phyloP scores from a whole-genome alignment of 2,113 vertebrate species.

The Gadus chalcogrammus region DNA sequence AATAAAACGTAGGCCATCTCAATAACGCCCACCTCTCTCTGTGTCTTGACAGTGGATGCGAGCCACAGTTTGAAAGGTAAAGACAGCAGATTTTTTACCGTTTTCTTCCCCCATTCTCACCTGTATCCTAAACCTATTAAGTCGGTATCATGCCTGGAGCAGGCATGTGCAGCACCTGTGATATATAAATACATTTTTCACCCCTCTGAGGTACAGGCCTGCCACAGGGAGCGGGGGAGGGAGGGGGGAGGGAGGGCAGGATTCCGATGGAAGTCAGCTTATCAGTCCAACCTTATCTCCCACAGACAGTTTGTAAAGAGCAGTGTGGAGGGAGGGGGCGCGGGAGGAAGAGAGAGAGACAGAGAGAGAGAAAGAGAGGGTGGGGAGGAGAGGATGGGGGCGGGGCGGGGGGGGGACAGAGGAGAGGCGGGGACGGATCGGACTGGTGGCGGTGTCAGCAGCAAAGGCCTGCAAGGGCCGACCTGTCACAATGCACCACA shows the following conservation, averaged over 20 bases:
- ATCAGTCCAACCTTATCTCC: slow-evolving; percentile 71
- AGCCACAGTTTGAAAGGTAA: slow-evolving; percentile 34
- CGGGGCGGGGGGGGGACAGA: not conserved
- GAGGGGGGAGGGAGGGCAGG: slow-evolving; percentile 4
- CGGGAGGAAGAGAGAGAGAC: slow-evolving; percentile 8
- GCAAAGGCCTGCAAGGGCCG: slow-evolving; percentile 42
- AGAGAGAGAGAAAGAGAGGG: slow-evolving; percentile 22
- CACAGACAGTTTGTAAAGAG: slow-evolving; percentile 66
- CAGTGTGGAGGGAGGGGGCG: slow-evolving; percentile 32
- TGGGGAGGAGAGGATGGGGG: not conserved
- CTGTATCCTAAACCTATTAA: slow-evolving; percentile 61
- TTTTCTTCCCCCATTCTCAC: slow-evolving; percentile 3
- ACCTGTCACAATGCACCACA: slow-evolving; percentile 49
- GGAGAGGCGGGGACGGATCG: slow-evolving; percentile 36
- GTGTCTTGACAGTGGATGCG: slow-evolving; percentile 21
- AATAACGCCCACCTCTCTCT: slow-evolving; percentile 1
- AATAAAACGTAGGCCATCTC: slow-evolving; percentile 7
- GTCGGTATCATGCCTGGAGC: slow-evolving; percentile 55
- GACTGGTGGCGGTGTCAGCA: slow-evolving; percentile 48
- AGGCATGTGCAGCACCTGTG: slow-evolving; percentile 45
- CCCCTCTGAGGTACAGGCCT: slow-evolving; percentile 60
- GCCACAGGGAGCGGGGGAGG: slow-evolving; percentile 38
- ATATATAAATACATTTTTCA: slow-evolving; percentile 68
- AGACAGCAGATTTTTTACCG: slow-evolving; percentile 36
- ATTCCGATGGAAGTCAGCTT: slow-evolving; percentile 60